These are phyloP conservation scores for Heliconius ismenius DNA, from an alignment of 2,888 invertebrate genomes.

Conservation along the genomic window DNA sequence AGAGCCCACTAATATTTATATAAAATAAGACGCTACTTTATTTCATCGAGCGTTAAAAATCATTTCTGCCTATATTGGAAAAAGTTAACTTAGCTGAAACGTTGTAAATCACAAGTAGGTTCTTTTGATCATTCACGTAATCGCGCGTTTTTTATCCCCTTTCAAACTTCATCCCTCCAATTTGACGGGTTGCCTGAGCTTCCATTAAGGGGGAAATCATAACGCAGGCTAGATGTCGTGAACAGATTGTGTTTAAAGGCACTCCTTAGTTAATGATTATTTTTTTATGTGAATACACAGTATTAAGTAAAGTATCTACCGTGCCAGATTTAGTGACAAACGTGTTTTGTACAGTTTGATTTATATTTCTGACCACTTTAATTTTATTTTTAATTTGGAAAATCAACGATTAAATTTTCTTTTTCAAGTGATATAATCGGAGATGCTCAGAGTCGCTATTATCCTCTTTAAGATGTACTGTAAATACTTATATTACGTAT, in stretches of 20 bases:
- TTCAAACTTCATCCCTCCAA: slow-evolving; percentile 23
- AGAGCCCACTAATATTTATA: no score
- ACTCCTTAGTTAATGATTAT: slow-evolving; percentile 2
- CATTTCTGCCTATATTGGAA: background rate
- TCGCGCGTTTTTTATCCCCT: slow-evolving; percentile 25
- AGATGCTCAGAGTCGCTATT: background rate
- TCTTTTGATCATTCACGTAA: slow-evolving; percentile 24
- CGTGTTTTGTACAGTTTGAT: background rate
- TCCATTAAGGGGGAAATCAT: slow-evolving; percentile 24
- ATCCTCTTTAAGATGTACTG: no score
- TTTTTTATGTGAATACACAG: background rate
- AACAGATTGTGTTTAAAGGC: slow-evolving; percentile 19
- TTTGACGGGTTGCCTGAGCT: slow-evolving; percentile 18
- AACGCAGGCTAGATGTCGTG: slow-evolving; percentile 16
- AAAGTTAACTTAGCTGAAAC: slow-evolving; percentile 10
- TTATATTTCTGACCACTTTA: background rate
- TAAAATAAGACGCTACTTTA: background rate
- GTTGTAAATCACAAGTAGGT: slow-evolving; percentile 15
- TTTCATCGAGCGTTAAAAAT: background rate
- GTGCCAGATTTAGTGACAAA: background rate
- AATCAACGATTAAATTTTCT: background rate
- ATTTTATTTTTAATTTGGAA: background rate
- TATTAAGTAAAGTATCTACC: background rate
- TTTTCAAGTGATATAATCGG: background rate
- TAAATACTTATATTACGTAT: no score